Percentiles rank a stretch among this genome's conserved stretches.
Conservation (phyloP, 2,888 invertebrate species). For the Perdita meconis region DNA sequence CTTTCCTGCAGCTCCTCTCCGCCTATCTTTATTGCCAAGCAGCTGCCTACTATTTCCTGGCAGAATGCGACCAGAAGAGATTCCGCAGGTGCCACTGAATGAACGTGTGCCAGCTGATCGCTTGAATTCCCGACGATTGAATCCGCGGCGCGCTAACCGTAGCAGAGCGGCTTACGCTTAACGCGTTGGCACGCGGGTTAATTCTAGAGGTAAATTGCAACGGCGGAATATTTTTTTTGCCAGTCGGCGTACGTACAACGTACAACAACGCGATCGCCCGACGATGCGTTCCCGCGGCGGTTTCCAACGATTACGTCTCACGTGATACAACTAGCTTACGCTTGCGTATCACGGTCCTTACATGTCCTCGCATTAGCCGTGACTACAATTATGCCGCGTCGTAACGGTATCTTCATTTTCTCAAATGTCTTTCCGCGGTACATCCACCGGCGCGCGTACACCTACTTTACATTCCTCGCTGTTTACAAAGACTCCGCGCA, state of each 20-base stretch:
- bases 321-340: slow-evolving; percentile 51
- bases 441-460: slow-evolving; percentile 35
- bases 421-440: slow-evolving; percentile 53
- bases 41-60: no score
- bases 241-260: no score
- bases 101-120: neutral
- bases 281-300: no score
- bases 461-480: slow-evolving; percentile 54
- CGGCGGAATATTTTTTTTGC: slow-evolving; percentile 15
- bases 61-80: no score
- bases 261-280: slow-evolving; percentile 18
- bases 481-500: slow-evolving; percentile 27
- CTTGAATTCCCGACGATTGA: neutral
- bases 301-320: slow-evolving; percentile 44
- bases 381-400: slow-evolving; percentile 64
- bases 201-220: slow-evolving; percentile 26
- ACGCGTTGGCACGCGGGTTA: slow-evolving; percentile 40
- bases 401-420: slow-evolving; percentile 69
- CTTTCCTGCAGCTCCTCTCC: no score
- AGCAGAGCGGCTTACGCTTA: slow-evolving; percentile 44
- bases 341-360: slow-evolving; percentile 57
- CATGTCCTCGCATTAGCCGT: slow-evolving; percentile 62
- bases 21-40: no score
- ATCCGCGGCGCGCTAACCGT: neutral
- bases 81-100: neutral